phyloP scores from a whole-genome alignment of 1,140 invertebrate species.

The Copidosoma floridanum region DNA sequence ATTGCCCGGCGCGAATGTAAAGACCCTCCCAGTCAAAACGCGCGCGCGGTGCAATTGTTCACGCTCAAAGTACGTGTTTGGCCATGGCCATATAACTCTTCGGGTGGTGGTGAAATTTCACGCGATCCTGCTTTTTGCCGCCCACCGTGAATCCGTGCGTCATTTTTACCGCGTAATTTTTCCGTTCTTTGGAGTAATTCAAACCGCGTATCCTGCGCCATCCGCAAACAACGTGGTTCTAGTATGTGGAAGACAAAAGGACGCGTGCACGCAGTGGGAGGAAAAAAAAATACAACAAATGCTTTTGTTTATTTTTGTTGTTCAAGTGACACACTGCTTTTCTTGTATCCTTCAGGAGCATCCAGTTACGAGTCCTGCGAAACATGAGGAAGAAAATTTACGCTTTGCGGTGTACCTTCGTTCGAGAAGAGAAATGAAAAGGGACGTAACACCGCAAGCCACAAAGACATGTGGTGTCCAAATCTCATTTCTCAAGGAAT shows the following conservation, averaged over 20 bases:
- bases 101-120: too few relatives aligned
- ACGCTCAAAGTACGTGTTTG: constrained; percentile 10
- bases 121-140: background rate
- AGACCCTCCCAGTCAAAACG: too few relatives aligned
- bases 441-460: too few relatives aligned
- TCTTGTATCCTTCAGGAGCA: constrained; percentile 10
- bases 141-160: background rate
- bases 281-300: background rate
- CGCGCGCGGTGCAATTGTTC: background rate
- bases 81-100: too few relatives aligned
- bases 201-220: too few relatives aligned
- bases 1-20: too few relatives aligned
- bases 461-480: too few relatives aligned
- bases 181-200: constrained; percentile 5
- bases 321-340: too few relatives aligned
- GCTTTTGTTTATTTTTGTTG: too few relatives aligned
- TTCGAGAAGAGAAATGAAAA: background rate
- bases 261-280: background rate
- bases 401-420: background rate
- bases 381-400: constrained; percentile 6
- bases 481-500: too few relatives aligned
- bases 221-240: too few relatives aligned
- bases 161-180: constrained; percentile 7
- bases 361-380: constrained; percentile 11
- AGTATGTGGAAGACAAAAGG: background rate